Base-by-base conservation (phyloP, 2,888 invertebrate species). In the Macaria liturata region DNA sequence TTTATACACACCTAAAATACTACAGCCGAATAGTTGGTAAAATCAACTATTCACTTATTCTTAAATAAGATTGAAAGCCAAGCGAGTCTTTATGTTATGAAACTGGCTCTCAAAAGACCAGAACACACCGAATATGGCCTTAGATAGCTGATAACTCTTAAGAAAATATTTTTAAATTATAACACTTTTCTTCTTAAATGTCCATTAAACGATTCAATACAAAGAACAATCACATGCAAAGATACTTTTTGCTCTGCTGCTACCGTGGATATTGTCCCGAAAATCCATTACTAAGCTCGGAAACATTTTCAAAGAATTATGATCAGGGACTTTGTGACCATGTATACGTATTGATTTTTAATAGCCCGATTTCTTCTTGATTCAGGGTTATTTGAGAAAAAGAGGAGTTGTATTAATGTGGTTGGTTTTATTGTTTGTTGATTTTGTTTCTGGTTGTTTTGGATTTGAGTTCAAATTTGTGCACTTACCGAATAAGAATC, bases 141-240 rank as follows among this genome's bases (percentile, higher is more conserved):
- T 20, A 20, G 20, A 20, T 2, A 20, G 20, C 20, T 20, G 20
- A 20, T 20, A 20, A 20, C 20, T 20, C 20, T 20, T 20, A 37
- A 37, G 34, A 2, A 1, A 37, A 6, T 37, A 37, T 37, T 6
- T 6, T 2, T 37, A 6, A 4, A 7, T 37, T 37, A 37, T 37
- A 7, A 1, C 34, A 37, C 34, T 75, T 81, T 55, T 60, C 49
- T 51, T 40, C 43, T 48, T 49, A 55, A 65, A 76, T 66, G 73
- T 89, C 83, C 86, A 49, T 62, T 77, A 76, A 85, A 86, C 84
- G 84, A 86, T 89, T 88, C 86, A 86, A 89, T 89, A 90, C 86
- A 84, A 86, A 85, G 85, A 86, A 87, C 84, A 84, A 84, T 84
- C 84, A 83, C 71, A 74, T 74, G 65, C 72, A 66, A 52, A 45